These are phyloP conservation scores for Peromyscus leucopus DNA, from an alignment of 2,113 vertebrate species.

Conservation along the genomic window DNA sequence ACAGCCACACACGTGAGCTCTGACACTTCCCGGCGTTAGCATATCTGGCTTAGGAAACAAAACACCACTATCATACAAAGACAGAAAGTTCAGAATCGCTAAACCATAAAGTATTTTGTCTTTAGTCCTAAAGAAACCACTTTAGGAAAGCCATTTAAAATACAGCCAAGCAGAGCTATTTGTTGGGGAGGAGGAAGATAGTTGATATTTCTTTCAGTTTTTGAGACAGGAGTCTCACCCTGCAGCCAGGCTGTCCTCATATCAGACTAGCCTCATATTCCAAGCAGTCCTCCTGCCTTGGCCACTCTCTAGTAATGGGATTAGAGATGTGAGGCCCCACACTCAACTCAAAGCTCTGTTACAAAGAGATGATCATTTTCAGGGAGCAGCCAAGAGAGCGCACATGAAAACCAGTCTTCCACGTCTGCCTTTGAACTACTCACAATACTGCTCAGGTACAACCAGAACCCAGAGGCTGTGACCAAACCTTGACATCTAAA, in stretches of 20 bases:
- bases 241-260: neutral
- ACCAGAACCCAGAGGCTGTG: neutral
- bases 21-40: neutral
- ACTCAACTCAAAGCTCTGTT: neutral
- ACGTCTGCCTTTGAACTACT: neutral
- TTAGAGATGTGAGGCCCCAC: neutral
- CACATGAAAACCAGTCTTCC: conserved; percentile 11
- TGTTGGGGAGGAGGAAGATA: neutral
- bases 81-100: conserved; percentile 14
- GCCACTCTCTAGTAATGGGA: neutral
- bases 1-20: neutral
- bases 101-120: neutral
- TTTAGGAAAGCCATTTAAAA: conserved; percentile 18
- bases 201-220: neutral
- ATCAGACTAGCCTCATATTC: neutral
- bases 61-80: neutral
- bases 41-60: neutral
- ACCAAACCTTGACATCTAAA: conserved; percentile 52
- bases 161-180: neutral
- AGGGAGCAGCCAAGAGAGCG: conserved; percentile 2
- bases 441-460: neutral
- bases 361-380: neutral
- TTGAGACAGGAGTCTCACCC: neutral
- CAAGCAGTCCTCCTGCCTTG: neutral
- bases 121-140: conserved; percentile 36